Conservation (phyloP, 2,797 vertebrate genomes). For the Kryptopterus vitreolus region DNA sequence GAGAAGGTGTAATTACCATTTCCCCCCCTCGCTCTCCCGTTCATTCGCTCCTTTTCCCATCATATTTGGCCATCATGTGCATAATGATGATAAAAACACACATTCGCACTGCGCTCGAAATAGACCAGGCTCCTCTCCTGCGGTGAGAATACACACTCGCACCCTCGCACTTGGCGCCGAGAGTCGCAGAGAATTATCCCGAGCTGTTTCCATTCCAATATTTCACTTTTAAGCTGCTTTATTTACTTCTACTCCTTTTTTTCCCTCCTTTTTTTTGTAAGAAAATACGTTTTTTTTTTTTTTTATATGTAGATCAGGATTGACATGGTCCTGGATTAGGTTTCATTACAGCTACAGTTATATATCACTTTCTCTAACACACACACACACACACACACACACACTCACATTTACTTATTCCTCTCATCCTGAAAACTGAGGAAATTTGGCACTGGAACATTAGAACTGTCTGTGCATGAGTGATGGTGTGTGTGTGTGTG, state of each 20-base stretch:
- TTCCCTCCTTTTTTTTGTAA: too few relatives aligned
- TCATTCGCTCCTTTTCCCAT: constrained; percentile 29
- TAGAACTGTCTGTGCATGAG: neutral
- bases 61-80: constrained; percentile 33
- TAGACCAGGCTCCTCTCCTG: constrained; percentile 28
- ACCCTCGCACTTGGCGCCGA: constrained; percentile 9
- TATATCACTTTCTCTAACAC: neutral
- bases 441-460: neutral
- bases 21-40: constrained; percentile 4
- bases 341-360: neutral
- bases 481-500: neutral
- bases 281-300: too few relatives aligned
- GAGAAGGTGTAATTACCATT: constrained; percentile 50
- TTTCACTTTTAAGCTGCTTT: neutral
- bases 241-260: neutral
- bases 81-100: constrained; percentile 52
- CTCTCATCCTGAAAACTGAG: neutral
- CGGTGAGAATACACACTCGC: constrained; percentile 21
- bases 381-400: neutral
- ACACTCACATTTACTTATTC: constrained; percentile 5
- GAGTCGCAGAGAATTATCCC: constrained; percentile 11
- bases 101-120: constrained; percentile 27
- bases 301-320: neutral
- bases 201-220: constrained; percentile 7
- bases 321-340: neutral